Evolutionary conservation across 92 coral and sea anemone genomes (phyloP), one percentile per base, ranked within the genome.

Genomic region (Phenganax subtilis): DNA sequence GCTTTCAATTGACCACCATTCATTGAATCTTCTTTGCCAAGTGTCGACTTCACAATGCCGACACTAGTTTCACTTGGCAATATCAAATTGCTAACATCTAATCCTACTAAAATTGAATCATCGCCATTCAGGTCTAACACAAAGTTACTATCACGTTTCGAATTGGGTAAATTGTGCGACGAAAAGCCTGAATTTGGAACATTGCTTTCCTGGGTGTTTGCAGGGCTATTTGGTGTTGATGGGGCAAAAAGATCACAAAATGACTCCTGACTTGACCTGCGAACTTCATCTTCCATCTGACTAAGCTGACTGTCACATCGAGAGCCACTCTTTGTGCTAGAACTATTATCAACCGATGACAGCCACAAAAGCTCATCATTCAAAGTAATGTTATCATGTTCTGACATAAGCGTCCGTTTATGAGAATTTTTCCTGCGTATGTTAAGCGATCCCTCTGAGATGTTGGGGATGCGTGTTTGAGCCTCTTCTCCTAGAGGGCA

Each of bases 81-180:
- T 55, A 91, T 76, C 0, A 89, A 66, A 29, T 83, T 91, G 55
- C 93, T 94, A 65, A 94, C 72, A 71, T 90, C 88, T 71, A 94
- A 77, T 25, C 88, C 91, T 15, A 94, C 97, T 71, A 94, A 80
- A 30, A 80, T 82, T 27, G 86, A 84, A 60, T 94, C 97, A 65
- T 94, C 97, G 16, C 73, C 82, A 77, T 80, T 85, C 76, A 91
- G 58, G 63, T 75, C 85, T 12, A 81, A 11, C 2, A 54, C 6
- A 7, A 16, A 57, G 44, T 72, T 30, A 57, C 65, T 27, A 57
- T 51, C 25, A 76, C 54, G 12, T 29, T 64, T 64, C 31, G 8
- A 44, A 15, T 11, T 7, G 30, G 0, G 6, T 11, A 2, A 9
- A 30, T 15, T 57, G 55, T 76, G 55, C 31, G 70, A 59, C 44